Base-by-base conservation (phyloP, 2,888 invertebrate species). In the Acrobeloides nanus region DNA sequence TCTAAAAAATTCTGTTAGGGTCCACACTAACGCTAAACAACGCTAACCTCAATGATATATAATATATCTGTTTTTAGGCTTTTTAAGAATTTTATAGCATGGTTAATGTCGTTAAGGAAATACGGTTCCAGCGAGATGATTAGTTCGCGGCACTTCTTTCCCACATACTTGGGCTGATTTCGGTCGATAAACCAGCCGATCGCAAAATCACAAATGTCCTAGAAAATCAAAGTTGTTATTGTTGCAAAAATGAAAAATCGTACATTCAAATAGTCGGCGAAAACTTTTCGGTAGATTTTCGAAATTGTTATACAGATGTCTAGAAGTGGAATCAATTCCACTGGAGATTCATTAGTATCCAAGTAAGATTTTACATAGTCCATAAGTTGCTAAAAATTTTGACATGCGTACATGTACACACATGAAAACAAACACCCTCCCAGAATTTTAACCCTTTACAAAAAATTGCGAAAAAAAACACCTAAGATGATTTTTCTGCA, bases 141-240 rank as follows among this genome's bases (percentile, higher is more conserved):
- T 1, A 41, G 20, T n/a, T 24, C 41, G 7, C 27, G 7, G 17
- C 27, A 27, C 40, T 8, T 27, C 32, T 24, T 27, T 17, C 20
- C 31, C 25, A 41, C 31, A 7, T 24, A 27, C 15, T 41, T 41
- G 7, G 41, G 27, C 40, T 27, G 25, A 12, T 17, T 33, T 8
- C 20, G 25, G 35, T 41, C 41, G 4, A 41, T 21, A 15, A 41
- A 12, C 41, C 41, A 41, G 4, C 41, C 41, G 15, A 31, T 41
- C 6, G 38, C 41, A 15, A 18, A 31, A 15, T 41, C 41, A 26
- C 41, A 41, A 41, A 41, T 21, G 15, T 41, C 41, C 41, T 41
- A 29, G 26, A 29, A 25, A 3, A 37, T n/a, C 18, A 37, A 4
- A 20, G 23, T 38, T 17, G 18, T 38, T 12, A 37, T 21, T 37